Conservation (phyloP, 2,113 vertebrate genomes). For the Aldabrachelys gigantea region DNA sequence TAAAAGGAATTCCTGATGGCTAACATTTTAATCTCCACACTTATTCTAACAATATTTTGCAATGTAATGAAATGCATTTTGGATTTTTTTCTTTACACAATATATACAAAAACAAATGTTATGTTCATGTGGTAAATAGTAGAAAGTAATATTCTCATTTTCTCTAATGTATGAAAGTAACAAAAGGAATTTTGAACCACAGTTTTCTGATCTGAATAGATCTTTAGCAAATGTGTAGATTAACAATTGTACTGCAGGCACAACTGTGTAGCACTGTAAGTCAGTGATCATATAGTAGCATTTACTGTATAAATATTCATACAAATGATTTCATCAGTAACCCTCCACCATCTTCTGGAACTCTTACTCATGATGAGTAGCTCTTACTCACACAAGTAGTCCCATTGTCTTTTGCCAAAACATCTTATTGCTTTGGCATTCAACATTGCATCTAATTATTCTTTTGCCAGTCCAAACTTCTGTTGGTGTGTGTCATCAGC, state of each 20-base stretch:
- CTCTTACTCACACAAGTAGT: background rate
- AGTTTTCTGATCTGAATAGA: background rate
- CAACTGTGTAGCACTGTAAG: background rate
- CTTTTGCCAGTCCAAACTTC: background rate
- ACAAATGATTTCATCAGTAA: background rate
- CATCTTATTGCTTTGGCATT: background rate
- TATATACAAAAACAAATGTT: slow-evolving; percentile 33
- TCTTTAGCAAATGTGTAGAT: background rate
- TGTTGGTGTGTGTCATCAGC: background rate
- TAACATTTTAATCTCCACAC: background rate
- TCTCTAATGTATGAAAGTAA: slow-evolving; percentile 21
- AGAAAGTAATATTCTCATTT: slow-evolving; percentile 15
- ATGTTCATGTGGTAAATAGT: slow-evolving; percentile 10
- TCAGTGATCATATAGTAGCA: background rate
- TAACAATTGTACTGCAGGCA: background rate
- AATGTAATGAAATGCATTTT: slow-evolving; percentile 51
- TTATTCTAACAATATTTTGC: slow-evolving; percentile 25
- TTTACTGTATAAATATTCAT: background rate
- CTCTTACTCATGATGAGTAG: background rate
- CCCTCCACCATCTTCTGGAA: background rate
- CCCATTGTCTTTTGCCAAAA: background rate
- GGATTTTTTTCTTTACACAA: slow-evolving; percentile 61
- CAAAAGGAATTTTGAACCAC: slow-evolving; percentile 2
- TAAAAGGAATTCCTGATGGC: background rate
- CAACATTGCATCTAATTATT: background rate